Evolutionary conservation across 2,113 vertebrate genomes (phyloP).

Genomic region (Anoura caudifer): DNA sequence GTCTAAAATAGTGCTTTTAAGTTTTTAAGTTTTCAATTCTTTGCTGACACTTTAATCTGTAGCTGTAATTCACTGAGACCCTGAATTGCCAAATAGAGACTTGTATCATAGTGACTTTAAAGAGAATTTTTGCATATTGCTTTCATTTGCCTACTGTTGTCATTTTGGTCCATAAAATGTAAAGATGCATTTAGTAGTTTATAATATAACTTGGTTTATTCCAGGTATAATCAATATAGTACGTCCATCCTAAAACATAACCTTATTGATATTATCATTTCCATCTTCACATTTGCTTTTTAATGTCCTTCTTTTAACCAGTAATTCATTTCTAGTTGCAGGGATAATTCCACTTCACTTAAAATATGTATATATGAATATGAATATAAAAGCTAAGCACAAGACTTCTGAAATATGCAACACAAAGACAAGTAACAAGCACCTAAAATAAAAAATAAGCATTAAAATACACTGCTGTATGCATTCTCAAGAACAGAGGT

Average conservation of each 20-base stretch:
- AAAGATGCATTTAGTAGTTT: conserved; percentile 30
- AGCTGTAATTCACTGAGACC: neutral
- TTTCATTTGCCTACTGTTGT: conserved; percentile 11
- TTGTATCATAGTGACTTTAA: neutral
- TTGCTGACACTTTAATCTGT: neutral
- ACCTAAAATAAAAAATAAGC: neutral
- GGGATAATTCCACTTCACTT: neutral
- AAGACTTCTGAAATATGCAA: neutral
- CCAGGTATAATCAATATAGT: conserved; percentile 38
- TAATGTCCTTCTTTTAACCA: conserved; percentile 39
- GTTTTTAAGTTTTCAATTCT: conserved; percentile 14
- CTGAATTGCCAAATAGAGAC: neutral
- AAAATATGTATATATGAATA: neutral
- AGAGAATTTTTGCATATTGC: neutral
- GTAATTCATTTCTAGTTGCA: conserved; percentile 8
- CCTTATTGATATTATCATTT: conserved; percentile 34
- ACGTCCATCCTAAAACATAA: neutral
- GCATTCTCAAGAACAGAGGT: neutral
- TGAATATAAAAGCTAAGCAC: neutral
- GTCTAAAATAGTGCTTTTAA: neutral
- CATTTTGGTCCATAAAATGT: conserved; percentile 19
- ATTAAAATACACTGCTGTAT: neutral
- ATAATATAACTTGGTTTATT: neutral
- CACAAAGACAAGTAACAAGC: neutral
- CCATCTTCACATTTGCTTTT: conserved; percentile 50